phyloP scores from a whole-genome alignment of 2,797 vertebrate genomes.

The Siniperca obscura region DNA sequence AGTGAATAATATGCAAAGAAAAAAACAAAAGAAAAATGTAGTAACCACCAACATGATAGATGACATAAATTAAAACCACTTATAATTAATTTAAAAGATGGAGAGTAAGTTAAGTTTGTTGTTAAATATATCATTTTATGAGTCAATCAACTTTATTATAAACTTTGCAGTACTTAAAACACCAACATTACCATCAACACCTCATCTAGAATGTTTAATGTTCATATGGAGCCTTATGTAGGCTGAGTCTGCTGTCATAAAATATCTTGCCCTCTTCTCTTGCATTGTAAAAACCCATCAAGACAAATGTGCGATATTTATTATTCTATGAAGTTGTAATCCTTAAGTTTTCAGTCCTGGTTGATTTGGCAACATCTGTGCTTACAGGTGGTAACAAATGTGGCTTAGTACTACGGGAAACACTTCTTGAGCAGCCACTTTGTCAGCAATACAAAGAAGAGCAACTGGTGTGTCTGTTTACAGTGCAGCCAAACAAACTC shows the following conservation, averaged over 20 bases:
- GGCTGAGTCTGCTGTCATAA: conserved; percentile 1
- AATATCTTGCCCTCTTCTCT: conserved; percentile 2
- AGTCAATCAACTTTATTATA: conserved; percentile 22
- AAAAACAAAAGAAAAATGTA: background rate
- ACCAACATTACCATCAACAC: background rate
- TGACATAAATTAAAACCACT: conserved; percentile 32
- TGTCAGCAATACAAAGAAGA: background rate
- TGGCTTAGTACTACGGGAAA: conserved; percentile 1
- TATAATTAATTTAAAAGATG: conserved; percentile 32
- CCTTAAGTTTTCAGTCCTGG: background rate
- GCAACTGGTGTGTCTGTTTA: background rate
- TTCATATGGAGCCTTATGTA: background rate
- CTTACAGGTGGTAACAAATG: background rate
- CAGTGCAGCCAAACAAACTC: background rate
- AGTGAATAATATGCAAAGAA: background rate
- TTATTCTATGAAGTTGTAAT: conserved; percentile 7
- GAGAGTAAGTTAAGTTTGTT: conserved; percentile 3
- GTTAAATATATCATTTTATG: conserved; percentile 15
- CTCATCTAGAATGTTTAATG: conserved; percentile 3
- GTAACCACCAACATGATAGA: conserved; percentile 24
- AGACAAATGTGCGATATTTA: conserved; percentile 6
- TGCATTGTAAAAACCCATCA: background rate
- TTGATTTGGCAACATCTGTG: background rate
- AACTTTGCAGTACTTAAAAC: conserved; percentile 20
- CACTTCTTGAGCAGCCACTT: background rate